Conservation (phyloP, 1,140 invertebrate genomes). For the Vanessa tameamea region DNA sequence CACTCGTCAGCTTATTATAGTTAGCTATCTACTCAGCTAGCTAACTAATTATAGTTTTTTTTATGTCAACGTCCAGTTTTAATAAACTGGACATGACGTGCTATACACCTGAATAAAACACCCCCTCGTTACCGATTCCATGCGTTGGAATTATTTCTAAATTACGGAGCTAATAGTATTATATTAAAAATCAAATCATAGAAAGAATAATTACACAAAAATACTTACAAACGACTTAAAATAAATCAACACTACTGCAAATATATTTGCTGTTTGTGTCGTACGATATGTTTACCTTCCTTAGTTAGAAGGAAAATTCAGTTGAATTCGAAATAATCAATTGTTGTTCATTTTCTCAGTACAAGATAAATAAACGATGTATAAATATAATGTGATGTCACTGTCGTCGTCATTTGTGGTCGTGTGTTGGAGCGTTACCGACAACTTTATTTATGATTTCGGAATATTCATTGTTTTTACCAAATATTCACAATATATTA, state of each 20-base stretch:
- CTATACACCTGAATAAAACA: neutral
- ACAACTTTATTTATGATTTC: neutral
- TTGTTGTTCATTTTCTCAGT: conserved; percentile 22
- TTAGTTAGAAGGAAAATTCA: conserved; percentile 16
- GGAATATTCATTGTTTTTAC: neutral
- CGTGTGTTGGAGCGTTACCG: neutral
- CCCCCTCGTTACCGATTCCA: no score
- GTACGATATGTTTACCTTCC: no score
- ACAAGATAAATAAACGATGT: conserved; percentile 1
- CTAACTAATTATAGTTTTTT: no score
- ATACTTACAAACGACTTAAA: neutral
- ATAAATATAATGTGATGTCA: conserved; percentile 28
- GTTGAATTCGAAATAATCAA: neutral
- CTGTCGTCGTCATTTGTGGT: conserved; percentile 22
- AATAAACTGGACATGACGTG: neutral
- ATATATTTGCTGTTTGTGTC: no score
- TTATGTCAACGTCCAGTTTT: no score
- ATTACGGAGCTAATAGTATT: no score
- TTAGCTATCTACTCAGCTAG: no score
- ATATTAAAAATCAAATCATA: no score
- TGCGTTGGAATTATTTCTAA: no score
- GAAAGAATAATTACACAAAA: neutral
- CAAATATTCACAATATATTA: neutral
- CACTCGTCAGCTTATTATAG: no score
- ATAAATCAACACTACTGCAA: neutral